These are phyloP conservation scores for Apodemia zela DNA, from an alignment of 2,888 invertebrate genomes.

Conservation along the genomic window DNA sequence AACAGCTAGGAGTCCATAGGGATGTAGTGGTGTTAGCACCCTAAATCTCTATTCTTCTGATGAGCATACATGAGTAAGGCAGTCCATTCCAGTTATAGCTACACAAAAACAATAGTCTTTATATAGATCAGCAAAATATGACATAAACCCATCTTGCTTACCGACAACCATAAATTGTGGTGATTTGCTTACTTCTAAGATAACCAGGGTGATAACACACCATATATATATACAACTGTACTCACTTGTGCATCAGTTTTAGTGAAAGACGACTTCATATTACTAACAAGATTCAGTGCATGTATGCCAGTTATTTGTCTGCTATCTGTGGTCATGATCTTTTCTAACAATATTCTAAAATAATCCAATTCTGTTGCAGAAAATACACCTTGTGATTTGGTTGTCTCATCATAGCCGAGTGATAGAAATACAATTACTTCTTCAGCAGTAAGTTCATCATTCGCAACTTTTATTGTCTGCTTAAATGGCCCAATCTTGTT, in stretches of 20 bases:
- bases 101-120: too few relatives aligned
- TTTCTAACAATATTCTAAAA: slow-evolving; percentile 59
- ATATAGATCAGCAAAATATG: too few relatives aligned
- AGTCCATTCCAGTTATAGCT: too few relatives aligned
- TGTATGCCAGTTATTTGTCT: slow-evolving; percentile 58
- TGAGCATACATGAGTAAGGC: too few relatives aligned
- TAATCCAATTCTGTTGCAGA: slow-evolving; percentile 58
- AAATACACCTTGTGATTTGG: slow-evolving; percentile 63
- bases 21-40: too few relatives aligned
- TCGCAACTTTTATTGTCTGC: slow-evolving; percentile 59
- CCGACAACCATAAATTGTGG: too few relatives aligned
- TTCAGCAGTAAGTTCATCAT: slow-evolving; percentile 58
- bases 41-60: too few relatives aligned
- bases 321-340: slow-evolving; percentile 61
- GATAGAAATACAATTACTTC: slow-evolving; percentile 60
- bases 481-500: slow-evolving; percentile 53
- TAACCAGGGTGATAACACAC: too few relatives aligned
- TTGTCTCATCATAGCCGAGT: slow-evolving; percentile 57
- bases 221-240: slow-evolving; percentile 6
- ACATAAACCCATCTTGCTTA: too few relatives aligned
- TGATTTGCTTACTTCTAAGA: too few relatives aligned
- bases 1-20: too few relatives aligned
- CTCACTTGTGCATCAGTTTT: slow-evolving; percentile 66
- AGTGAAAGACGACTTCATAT: slow-evolving; percentile 54
- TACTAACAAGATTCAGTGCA: slow-evolving; percentile 61